Conservation (phyloP, 2,797 vertebrate genomes). For the Sebastes hubbsi region DNA sequence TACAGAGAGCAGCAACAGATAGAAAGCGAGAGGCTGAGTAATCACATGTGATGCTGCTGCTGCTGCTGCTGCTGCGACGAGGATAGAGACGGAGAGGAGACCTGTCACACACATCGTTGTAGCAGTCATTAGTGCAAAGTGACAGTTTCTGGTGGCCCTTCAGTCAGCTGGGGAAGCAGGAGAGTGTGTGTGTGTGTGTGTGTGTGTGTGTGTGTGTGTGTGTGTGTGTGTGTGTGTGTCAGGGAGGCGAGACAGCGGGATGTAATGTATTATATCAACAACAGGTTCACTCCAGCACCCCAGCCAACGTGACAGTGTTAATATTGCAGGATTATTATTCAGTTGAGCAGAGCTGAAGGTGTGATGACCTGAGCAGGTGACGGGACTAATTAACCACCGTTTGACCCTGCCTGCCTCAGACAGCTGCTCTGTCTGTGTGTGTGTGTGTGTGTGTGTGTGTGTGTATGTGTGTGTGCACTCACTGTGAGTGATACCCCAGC, state of each 20-base stretch:
- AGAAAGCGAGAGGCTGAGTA: constrained; percentile 41
- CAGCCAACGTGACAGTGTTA: constrained; percentile 67
- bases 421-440: constrained; percentile 64
- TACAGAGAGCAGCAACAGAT: constrained; percentile 60
- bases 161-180: constrained; percentile 43
- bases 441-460: constrained; percentile 39
- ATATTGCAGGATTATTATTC: constrained; percentile 78
- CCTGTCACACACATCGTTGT: constrained; percentile 71
- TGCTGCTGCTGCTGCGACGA: constrained; percentile 20
- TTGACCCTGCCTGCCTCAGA: constrained; percentile 78
- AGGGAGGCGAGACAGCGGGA: constrained; percentile 55
- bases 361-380: constrained; percentile 79
- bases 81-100: constrained; percentile 60
- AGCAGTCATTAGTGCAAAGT: constrained; percentile 78
- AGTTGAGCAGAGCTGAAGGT: constrained; percentile 71
- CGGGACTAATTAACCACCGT: constrained; percentile 80
- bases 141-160: constrained; percentile 71
- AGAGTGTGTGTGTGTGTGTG: constrained; percentile 39
- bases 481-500: constrained; percentile 17
- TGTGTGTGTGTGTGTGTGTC: constrained; percentile 52
- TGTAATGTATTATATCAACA: constrained; percentile 74
- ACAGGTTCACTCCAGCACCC: constrained; percentile 70
- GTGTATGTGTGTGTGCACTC: constrained; percentile 22
- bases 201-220: constrained; percentile 50
- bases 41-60: constrained; percentile 55